Evolutionary conservation across 2,113 vertebrate species (phyloP), one percentile per base, ranked within the genome.

Genomic region (Geococcyx californianus): DNA sequence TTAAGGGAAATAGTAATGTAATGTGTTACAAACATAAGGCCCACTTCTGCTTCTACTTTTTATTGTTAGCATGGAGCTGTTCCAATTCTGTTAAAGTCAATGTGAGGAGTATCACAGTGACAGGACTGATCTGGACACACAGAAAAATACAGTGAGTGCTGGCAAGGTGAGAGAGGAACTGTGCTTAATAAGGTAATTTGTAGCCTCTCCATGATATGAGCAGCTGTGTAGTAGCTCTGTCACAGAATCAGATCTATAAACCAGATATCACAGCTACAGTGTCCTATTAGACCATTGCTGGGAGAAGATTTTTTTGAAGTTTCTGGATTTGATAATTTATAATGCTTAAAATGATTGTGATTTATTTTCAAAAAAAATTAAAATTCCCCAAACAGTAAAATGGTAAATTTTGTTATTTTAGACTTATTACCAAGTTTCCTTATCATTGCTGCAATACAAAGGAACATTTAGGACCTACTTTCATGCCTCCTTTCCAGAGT

Each of bases 201-300:
- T 92, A 87, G 89, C 47, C 29, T 73, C 38, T 75, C 72, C 58
- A 26, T 85, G 51, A 79, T 80, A 76, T 55, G 85, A 86, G 68
- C 75, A 97, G 92, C 78, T 91, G 78, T 72, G 68, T 75, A 70
- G 73, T 89, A 87, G 73, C 60, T 95, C 56, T 68, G 58, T 64
- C 77, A 72, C 62, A 83, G 70, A 92, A 76, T 51, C 51, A 90
- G 40, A 86, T 66, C 55, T 92, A 38, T 92, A 86, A 85, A 93
- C 49, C 67, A 94, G 75, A 73, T 11, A 14, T 69, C 73, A 31
- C 17, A 90, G 54, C 44, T 80, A 25, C 13, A 33, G 34, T 26
- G 20, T 52, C n/a, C 34, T 79, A 19, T 80, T 73, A 83, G 45
- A 21, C 25, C 38, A 23, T 67, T 85, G 25, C 33, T 85, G 28